A percentile compares a stretch with the other conserved stretches of the same genome.
Evolutionary conservation across 2,888 invertebrate genomes (phyloP).

Genomic region (Limnephilus marmoratus): DNA sequence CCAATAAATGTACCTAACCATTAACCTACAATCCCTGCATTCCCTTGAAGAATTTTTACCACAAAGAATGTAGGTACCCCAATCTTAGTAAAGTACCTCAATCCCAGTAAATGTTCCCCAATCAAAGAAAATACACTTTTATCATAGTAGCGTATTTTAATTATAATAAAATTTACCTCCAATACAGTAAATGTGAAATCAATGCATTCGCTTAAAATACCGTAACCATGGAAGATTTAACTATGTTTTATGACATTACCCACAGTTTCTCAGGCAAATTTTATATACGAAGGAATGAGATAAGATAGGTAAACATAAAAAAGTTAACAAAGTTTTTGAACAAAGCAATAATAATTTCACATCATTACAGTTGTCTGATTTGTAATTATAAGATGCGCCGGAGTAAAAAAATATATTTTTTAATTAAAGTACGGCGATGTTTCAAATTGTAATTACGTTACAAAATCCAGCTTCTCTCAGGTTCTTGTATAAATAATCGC

Average conservation of each 20-base stretch:
- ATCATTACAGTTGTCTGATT: not conserved
- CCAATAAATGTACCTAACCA: no score
- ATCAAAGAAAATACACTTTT: no score
- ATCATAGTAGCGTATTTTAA: no score
- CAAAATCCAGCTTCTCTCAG: constrained; percentile 34
- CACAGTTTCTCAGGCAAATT: not conserved
- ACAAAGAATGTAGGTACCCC: no score
- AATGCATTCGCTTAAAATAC: not conserved
- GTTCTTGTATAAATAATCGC: constrained; percentile 48
- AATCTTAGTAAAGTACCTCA: no score
- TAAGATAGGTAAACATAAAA: not conserved
- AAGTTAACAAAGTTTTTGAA: not conserved
- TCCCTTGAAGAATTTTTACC: not conserved
- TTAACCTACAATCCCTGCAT: no score
- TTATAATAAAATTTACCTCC: no score
- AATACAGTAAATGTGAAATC: not conserved
- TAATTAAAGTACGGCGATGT: not conserved
- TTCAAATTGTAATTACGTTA: constrained; percentile 39
- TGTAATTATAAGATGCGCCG: not conserved
- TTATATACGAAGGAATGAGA: not conserved
- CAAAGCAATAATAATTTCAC: not conserved
- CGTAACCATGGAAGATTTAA: not conserved
- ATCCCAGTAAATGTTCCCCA: no score
- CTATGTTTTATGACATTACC: not conserved
- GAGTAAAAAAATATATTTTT: constrained; percentile 2